Conservation (phyloP, 2,113 vertebrate genomes). For the Sceloporus tristichus region DNA sequence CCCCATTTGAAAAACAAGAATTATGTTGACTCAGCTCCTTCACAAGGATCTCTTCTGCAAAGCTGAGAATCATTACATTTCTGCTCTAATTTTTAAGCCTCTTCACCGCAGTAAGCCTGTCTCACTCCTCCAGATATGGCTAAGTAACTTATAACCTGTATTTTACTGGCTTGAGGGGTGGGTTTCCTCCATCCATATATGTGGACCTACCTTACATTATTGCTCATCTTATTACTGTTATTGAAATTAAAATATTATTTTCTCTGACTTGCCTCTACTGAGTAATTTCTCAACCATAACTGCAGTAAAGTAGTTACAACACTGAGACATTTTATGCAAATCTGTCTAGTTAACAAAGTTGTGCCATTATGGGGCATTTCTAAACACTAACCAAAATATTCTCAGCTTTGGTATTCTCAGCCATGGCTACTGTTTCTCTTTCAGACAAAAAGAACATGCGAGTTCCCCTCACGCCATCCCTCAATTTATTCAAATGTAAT, state of each 20-base stretch:
- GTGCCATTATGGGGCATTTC: background rate
- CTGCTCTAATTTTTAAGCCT: slow-evolving; percentile 12
- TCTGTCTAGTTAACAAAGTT: background rate
- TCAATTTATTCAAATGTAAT: background rate
- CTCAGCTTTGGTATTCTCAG: background rate
- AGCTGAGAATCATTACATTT: background rate
- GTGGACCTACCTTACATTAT: background rate
- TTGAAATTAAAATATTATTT: background rate
- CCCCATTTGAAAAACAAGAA: slow-evolving; percentile 1
- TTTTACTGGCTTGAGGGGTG: background rate
- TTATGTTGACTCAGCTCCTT: background rate
- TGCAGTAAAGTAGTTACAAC: background rate
- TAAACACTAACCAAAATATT: background rate
- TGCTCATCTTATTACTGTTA: background rate
- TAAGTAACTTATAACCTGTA: background rate
- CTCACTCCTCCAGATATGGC: background rate
- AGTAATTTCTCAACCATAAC: background rate
- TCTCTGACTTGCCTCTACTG: background rate
- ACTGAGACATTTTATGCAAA: slow-evolving; percentile 2
- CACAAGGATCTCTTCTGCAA: background rate
- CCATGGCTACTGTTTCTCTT: background rate
- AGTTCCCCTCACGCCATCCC: too few relatives aligned
- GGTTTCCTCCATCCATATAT: background rate
- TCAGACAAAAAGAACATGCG: background rate
- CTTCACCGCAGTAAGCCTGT: background rate